These are phyloP conservation scores for Portevinia maculata DNA, from an alignment of 2,888 invertebrate species.

Conservation along the genomic window DNA sequence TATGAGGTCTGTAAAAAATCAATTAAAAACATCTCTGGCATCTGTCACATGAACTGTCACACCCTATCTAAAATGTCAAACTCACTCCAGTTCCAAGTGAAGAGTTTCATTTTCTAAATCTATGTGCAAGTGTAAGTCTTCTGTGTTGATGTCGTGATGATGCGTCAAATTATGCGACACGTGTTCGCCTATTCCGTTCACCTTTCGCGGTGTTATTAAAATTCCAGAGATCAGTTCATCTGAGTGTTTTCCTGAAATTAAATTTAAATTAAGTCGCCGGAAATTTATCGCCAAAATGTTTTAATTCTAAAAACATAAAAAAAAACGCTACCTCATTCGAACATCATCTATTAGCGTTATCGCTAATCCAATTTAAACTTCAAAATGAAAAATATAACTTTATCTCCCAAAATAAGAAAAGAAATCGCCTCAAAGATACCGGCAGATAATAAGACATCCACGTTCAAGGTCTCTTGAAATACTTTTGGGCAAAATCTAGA, in stretches of 20 bases:
- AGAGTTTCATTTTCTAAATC: constrained; percentile 79
- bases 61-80: constrained; percentile 13
- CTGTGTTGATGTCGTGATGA: constrained; percentile 77
- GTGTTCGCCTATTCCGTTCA: constrained; percentile 79
- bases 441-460: constrained; percentile 24
- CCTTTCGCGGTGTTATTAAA: constrained; percentile 81
- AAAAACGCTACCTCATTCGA: too few relatives aligned
- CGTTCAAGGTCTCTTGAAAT: constrained; percentile 56
- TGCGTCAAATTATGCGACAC: constrained; percentile 80
- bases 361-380: constrained; percentile 18
- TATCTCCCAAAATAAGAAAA: not conserved
- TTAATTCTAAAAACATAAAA: constrained; percentile 1
- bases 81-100: constrained; percentile 82
- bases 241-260: constrained; percentile 79
- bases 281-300: constrained; percentile 17
- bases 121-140: constrained; percentile 78
- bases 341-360: too few relatives aligned
- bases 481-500: constrained; percentile 52
- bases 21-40: constrained; percentile 5
- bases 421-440: constrained; percentile 33
- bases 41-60: not conserved
- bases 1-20: constrained; percentile 84
- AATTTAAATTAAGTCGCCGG: constrained; percentile 13
- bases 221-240: constrained; percentile 79
- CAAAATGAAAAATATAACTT: constrained; percentile 35